phyloP scores from a whole-genome alignment of 2,797 vertebrate genomes.

The Diceros bicornis region DNA sequence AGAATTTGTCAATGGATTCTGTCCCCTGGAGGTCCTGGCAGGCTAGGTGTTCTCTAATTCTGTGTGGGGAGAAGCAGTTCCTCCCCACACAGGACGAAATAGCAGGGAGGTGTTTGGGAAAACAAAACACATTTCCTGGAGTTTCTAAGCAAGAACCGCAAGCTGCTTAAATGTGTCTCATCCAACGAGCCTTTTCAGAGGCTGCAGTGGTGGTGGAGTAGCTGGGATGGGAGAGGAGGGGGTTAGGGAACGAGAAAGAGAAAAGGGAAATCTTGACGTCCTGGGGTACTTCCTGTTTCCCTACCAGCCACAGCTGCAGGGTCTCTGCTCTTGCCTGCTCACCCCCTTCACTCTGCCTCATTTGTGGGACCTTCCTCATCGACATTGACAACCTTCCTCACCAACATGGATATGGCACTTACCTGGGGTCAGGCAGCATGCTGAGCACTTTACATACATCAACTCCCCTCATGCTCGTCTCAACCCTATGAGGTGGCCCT shows the following conservation, averaged over 20 bases:
- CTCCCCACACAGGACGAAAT: not conserved
- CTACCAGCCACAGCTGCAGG: fast-evolving
- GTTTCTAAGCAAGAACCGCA: not conserved
- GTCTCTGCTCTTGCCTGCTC: not conserved
- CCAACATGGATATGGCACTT: no score
- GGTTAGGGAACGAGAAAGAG: not conserved
- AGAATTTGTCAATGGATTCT: not conserved
- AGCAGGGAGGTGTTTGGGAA: not conserved
- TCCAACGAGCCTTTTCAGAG: not conserved
- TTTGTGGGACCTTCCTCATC: not conserved
- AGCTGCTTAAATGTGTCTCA: not conserved
- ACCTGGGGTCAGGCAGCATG: not conserved
- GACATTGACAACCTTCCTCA: not conserved
- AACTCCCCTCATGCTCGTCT: not conserved
- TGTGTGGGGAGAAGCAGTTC: not conserved
- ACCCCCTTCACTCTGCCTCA: not conserved
- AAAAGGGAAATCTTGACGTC: not conserved
- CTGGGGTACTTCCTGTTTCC: not conserved
- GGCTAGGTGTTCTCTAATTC: not conserved
- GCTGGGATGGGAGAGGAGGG: not conserved
- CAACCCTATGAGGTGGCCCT: not conserved
- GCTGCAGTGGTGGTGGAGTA: fast-evolving
- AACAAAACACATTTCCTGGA: not conserved
- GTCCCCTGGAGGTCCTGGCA: not conserved
- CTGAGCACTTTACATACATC: fast-evolving